phyloP scores from a whole-genome alignment of 2,797 vertebrate species.

The Anas acuta region DNA sequence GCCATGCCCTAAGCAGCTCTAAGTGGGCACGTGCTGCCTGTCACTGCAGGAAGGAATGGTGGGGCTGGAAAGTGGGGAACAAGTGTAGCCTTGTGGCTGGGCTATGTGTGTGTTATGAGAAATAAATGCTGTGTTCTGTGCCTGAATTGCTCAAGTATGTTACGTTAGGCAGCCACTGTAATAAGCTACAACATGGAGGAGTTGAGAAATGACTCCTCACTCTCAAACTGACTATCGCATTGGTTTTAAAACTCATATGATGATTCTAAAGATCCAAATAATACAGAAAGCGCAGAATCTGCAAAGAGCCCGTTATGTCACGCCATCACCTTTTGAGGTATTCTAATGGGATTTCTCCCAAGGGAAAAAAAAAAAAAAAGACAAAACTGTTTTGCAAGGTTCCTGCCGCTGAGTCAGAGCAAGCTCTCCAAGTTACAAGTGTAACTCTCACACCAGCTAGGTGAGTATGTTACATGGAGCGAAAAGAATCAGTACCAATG shows the following conservation, averaged over 20 bases:
- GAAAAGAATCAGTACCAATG: neutral
- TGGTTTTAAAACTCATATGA: neutral
- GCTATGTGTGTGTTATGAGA: neutral
- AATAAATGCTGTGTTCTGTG: neutral
- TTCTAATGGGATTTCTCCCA: neutral
- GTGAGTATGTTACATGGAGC: neutral
- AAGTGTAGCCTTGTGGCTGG: neutral
- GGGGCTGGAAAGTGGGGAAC: neutral
- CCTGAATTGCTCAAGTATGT: neutral
- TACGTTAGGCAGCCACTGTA: neutral
- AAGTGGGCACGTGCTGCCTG: neutral
- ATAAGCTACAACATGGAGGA: neutral
- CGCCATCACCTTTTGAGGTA: neutral
- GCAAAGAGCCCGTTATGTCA: neutral
- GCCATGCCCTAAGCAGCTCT: fast-evolving
- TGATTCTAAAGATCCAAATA: neutral
- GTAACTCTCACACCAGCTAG: neutral
- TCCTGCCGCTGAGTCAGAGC: neutral
- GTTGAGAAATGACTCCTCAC: neutral
- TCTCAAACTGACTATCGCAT: neutral
- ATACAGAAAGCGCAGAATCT: neutral
- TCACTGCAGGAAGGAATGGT: neutral
- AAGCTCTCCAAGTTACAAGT: neutral
- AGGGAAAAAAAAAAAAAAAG: neutral
- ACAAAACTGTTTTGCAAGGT: neutral